Base-by-base conservation (phyloP, 2,797 vertebrate genomes). In the Heliangelus exortis region DNA sequence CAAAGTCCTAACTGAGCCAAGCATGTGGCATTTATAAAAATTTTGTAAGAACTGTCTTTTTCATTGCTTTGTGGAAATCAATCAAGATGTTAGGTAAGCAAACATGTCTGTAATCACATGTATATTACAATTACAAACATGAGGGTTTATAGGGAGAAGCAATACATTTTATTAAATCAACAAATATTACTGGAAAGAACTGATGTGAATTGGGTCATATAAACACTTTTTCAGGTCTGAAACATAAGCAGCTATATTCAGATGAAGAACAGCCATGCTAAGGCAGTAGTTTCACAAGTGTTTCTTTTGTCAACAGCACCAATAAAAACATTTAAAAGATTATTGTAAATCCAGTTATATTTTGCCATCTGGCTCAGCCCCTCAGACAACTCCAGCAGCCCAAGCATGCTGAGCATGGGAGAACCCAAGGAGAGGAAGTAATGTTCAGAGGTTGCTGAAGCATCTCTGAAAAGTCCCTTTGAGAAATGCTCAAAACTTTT, bases 361-460 rank as follows among this genome's bases (percentile, higher is more conserved):
- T 87, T 41, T 80, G 72, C 90, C 90, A 87, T 96, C 91, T 95
- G 89, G 89, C 87, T 87, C 74, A 76, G 81, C 51, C 93, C 76
- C 80, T 91, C 58, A 50, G 34, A 69, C 15, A 87, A 36, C 25
- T 19, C 45, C 67, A 75, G 15, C 78, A 59, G 90, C 57, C 15
- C 9, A 82, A 66, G 61, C 84, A 81, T 1, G 1, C 81, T 72
- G 54, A 33, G 81, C 47, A 1, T 17, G 33, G 47, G 29, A 47
- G 51, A 91, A 39, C 67, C 61, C 45, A 12, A 15, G 75, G 72
- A 61, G 41, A 7, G 1, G 53, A 5, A 63, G 39, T 14, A 7
- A 47, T 14, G 5, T 43, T 33, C 47, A 83, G 68, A 71, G 43
- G 26, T 43, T 66, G 53, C 33, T 67, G 50, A 81, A 41, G 50